Percentiles rank a stretch among this genome's conserved stretches.
Conservation (phyloP, 2,113 vertebrate species). For the Falco punctatus region DNA sequence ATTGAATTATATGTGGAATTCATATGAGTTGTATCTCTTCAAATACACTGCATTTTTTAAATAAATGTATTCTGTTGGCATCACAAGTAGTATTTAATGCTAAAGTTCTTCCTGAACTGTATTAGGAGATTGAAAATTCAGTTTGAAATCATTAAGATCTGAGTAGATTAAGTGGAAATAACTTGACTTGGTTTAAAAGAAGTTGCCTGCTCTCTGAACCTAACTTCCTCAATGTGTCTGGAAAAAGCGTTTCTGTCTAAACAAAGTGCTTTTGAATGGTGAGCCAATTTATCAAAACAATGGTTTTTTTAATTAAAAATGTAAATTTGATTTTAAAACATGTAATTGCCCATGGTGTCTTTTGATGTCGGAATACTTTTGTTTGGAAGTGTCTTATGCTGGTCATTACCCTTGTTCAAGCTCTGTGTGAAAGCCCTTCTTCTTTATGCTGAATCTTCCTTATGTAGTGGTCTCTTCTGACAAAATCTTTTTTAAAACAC, state of each 20-base stretch:
- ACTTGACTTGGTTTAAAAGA: not conserved
- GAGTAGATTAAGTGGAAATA: not conserved
- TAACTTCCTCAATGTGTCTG: not conserved
- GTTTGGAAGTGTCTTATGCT: not conserved
- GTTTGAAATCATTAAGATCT: not conserved
- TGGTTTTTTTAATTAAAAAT: not conserved
- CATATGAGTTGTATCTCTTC: not conserved
- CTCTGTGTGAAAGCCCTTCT: not conserved
- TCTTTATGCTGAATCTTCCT: not conserved
- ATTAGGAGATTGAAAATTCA: not conserved
- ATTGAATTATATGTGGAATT: not conserved
- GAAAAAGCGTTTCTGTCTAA: not conserved
- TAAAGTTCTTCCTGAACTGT: not conserved
- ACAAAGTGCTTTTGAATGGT: not conserved
- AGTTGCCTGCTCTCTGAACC: not conserved
- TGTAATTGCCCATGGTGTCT: not conserved
- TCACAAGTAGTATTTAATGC: not conserved
- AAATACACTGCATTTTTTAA: not conserved
- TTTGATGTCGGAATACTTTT: not conserved
- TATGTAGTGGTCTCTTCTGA: not conserved
- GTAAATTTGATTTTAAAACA: not conserved
- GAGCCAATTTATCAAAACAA: not conserved
- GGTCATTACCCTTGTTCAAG: not conserved
- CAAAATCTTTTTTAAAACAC: not conserved
- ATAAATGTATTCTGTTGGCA: not conserved